These are phyloP conservation scores for Mergus octosetaceus DNA, from an alignment of 2,797 vertebrate species.

Conservation along the genomic window DNA sequence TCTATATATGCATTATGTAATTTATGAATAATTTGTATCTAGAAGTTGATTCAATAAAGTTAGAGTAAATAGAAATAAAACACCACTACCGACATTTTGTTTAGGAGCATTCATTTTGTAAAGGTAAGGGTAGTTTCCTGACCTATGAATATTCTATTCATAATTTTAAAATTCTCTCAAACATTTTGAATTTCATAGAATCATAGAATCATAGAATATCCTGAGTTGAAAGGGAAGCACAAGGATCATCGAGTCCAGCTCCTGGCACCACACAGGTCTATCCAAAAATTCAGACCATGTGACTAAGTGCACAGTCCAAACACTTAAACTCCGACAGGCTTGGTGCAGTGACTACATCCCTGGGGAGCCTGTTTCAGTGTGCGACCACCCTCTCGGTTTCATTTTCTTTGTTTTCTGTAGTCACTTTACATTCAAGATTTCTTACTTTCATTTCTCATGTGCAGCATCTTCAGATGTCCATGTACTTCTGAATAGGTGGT, in stretches of 20 bases:
- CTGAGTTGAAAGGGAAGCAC: too few relatives aligned
- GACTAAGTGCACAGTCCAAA: too few relatives aligned
- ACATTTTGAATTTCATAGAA: not conserved
- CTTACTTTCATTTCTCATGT: not conserved
- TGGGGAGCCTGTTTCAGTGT: too few relatives aligned
- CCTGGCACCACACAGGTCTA: too few relatives aligned
- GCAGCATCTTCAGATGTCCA: not conserved
- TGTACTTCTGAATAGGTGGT: not conserved
- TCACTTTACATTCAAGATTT: not conserved
- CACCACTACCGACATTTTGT: not conserved
- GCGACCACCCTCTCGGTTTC: too few relatives aligned
- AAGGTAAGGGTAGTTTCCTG: not conserved
- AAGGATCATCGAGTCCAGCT: too few relatives aligned
- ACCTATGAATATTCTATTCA: not conserved
- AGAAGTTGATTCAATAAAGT: not conserved
- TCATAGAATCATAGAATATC: too few relatives aligned
- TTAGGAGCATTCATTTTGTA: not conserved
- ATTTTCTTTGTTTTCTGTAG: not conserved
- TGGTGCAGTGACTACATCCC: too few relatives aligned
- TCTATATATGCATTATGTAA: not conserved
- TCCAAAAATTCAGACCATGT: too few relatives aligned
- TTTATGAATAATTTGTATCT: not conserved
- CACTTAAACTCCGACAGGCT: too few relatives aligned
- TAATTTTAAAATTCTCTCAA: not conserved
- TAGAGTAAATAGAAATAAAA: not conserved